Evolutionary conservation across 2,888 invertebrate genomes (phyloP), one percentile per base, ranked within the genome.

Genomic region (Eupeodes luniger): DNA sequence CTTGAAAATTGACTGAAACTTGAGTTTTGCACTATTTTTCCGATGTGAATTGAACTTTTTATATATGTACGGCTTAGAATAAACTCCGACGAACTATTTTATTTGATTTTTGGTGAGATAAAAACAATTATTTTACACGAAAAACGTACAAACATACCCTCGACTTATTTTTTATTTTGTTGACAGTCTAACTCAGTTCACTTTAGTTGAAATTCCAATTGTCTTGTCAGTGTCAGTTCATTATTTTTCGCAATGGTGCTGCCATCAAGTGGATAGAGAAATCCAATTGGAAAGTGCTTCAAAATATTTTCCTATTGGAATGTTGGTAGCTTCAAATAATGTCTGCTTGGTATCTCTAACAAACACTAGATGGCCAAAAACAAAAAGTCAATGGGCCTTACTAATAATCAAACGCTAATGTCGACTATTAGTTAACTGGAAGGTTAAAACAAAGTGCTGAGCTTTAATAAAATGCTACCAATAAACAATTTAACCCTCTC

Each of bases 151-250:
- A 77, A 80, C 83, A 80, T 76, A 57, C 55, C 57, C 67, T 67
- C 76, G 61, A 53, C 59, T 40, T 57, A 79, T 70, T 47, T 36
- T 82, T 79, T 86, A 76, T 81, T 82, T 87, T 87, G 87, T 87
- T 87, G 84, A 87, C 80, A 87, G 83, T 83, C 66, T 74, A 83
- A 72, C 72, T 80, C 80, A 83, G 59, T 80, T 80, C 83, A 84
- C 55, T 87, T 80, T 87, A 77, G 70, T 76, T 81, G 67, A 76
- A 72, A 80, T 57, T 76, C 80, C 87, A 87, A 83, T 80, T 87
- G 87, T 87, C 87, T 80, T 87, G 87, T 87, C 87, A 87, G 27
- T 87, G 83, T 87, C 83, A 87, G 9, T 16, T 14, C 11, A 61
- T 11, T 55, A 3, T 47, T 66, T 5, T 40, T 12, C 3, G 16